Percentiles rank a stretch among this genome's conserved stretches.
These are phyloP conservation scores for Hormiphora californensis DNA, from an alignment of 37 sponge, comb jelly and placozoan species.

Conservation along the genomic window DNA sequence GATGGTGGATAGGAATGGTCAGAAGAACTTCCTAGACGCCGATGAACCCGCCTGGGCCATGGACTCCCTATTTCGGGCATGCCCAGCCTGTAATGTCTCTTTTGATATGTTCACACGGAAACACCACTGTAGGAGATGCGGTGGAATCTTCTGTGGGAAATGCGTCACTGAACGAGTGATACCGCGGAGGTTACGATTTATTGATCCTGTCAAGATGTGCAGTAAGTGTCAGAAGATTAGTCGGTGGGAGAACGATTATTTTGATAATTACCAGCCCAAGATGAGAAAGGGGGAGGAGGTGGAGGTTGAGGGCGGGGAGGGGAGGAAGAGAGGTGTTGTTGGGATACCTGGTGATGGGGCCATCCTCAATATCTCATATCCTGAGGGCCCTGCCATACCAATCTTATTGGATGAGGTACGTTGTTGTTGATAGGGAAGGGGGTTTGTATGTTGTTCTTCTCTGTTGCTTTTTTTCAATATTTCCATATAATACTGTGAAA, in stretches of 20 bases:
- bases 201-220: slow-evolving; percentile 45
- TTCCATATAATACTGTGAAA: neutral
- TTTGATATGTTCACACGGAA: slow-evolving; percentile 13
- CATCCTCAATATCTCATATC: neutral
- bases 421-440: neutral
- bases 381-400: neutral
- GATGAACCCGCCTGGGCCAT: slow-evolving; percentile 49
- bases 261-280: slow-evolving; percentile 27
- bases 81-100: neutral
- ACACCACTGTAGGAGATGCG: slow-evolving; percentile 40
- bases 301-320: slow-evolving; percentile 3
- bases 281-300: slow-evolving; percentile 32
- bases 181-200: slow-evolving; percentile 9
- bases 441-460: neutral
- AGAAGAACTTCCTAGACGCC: slow-evolving; percentile 14
- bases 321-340: neutral
- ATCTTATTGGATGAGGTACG: neutral
- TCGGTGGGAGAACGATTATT: slow-evolving; percentile 45
- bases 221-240: slow-evolving; percentile 26
- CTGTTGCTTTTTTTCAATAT: neutral
- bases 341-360: neutral
- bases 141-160: neutral
- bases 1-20: slow-evolving; percentile 25
- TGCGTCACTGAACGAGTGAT: slow-evolving; percentile 28
- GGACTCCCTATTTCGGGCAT: neutral